Percentiles rank a stretch among this genome's conserved stretches.
phyloP scores from a whole-genome alignment of 2,113 vertebrate genomes.

The Melanotaenia duboulayi region DNA sequence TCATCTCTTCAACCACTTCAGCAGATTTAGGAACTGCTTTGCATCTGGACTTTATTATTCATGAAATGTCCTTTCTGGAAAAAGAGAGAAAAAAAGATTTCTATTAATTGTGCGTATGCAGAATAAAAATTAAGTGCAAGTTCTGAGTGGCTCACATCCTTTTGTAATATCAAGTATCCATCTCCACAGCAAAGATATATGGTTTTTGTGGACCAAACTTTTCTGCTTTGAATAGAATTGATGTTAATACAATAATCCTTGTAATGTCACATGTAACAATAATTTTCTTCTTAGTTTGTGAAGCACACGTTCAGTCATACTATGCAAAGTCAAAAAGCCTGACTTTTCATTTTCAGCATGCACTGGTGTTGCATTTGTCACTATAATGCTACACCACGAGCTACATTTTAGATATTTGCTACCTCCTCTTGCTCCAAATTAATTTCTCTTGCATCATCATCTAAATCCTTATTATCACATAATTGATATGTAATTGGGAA shows the following conservation, averaged over 20 bases:
- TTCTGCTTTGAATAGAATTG: neutral
- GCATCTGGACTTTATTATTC: conserved; percentile 67
- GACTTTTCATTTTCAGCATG: neutral
- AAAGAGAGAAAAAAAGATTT: conserved; percentile 12
- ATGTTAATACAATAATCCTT: no score
- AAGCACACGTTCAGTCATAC: no score
- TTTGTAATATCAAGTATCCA: conserved; percentile 42
- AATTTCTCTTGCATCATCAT: conserved; percentile 25
- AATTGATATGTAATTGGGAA: conserved; percentile 73
- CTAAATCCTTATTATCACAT: conserved; percentile 69
- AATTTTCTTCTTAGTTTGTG: neutral
- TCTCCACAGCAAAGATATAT: conserved; percentile 39
- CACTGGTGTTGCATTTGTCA: neutral
- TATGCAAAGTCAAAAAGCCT: neutral
- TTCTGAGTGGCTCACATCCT: conserved; percentile 38
- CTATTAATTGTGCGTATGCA: conserved; percentile 56
- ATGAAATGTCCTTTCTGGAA: conserved; percentile 71
- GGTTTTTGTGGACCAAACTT: conserved; percentile 60
- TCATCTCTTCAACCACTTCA: conserved; percentile 61
- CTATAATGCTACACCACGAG: neutral
- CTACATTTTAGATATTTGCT: conserved; percentile 1
- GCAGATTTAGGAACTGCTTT: conserved; percentile 65
- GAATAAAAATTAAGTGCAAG: conserved; percentile 64
- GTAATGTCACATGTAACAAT: neutral
- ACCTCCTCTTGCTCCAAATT: conserved; percentile 21